Percentiles rank a stretch among this genome's conserved stretches.
phyloP scores from a whole-genome alignment of 2,888 invertebrate species.

The Panopea generosa region DNA sequence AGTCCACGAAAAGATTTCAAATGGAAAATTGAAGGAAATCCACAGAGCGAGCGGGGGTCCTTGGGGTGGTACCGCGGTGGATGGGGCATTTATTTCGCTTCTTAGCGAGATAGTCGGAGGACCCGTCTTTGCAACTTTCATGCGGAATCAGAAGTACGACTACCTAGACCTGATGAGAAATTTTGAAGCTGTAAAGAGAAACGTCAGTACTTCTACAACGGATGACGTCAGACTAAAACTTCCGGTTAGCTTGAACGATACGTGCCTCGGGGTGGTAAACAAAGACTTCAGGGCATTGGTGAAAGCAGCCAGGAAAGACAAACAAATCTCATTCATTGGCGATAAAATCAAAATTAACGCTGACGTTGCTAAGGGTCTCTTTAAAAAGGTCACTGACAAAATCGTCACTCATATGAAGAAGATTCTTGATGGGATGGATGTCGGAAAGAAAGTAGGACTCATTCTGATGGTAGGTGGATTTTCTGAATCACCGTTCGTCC shows the following conservation, averaged over 20 bases:
- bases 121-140: constrained; percentile 33
- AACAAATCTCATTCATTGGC: constrained; percentile 43
- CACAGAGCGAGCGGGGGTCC: constrained; percentile 60
- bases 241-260: constrained; percentile 45
- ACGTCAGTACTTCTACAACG: constrained; percentile 28
- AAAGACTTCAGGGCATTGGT: constrained; percentile 47
- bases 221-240: constrained; percentile 46
- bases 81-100: constrained; percentile 44
- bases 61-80: constrained; percentile 60
- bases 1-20: constrained; percentile 54
- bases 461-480: constrained; percentile 63
- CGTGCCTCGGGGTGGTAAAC: constrained; percentile 24
- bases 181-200: constrained; percentile 56
- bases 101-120: constrained; percentile 50
- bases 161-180: constrained; percentile 54
- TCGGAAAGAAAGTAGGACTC: constrained; percentile 36
- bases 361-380: constrained; percentile 33
- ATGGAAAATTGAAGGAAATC: constrained; percentile 50
- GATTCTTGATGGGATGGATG: constrained; percentile 28
- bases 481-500: constrained; percentile 55
- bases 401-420: constrained; percentile 53
- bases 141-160: constrained; percentile 41
- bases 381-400: constrained; percentile 48
- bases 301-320: constrained; percentile 33
- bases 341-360: constrained; percentile 49